Base-by-base conservation (phyloP, 2,797 vertebrate genomes). In the Centropyge bicolor region DNA sequence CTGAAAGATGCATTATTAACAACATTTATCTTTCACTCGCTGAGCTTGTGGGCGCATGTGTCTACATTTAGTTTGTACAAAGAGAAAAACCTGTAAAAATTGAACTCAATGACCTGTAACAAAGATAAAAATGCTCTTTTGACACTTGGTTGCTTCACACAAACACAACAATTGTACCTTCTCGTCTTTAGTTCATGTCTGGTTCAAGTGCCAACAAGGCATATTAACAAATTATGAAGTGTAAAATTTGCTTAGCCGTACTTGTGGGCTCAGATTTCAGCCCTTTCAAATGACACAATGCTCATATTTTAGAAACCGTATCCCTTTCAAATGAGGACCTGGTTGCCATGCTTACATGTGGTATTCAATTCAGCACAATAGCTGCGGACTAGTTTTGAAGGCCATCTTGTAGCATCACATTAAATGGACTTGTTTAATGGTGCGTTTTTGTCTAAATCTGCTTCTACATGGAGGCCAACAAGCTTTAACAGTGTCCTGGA, bases 1-100 rank as follows among this genome's bases (percentile, higher is more conserved):
- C 40, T 24, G 54, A 82, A 79, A 67, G 38, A 84, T 89, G 78
- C 76, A 92, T 89, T 84, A 91, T 88, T 88, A 81, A 91, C 49
- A 43, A 16, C 49, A 79, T 85, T 81, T 86, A 62, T 74, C 71
- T 57, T 78, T 67, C 68, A 59, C 40, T 86, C 82, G 67, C 71
- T 71, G 48, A 54, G 69, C 17, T 13, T 66, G 64, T 62, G 51
- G 55, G 63, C 43, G 38, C 19, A 46, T 36, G 27, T 48, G 38
- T 60, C 12, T 46, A 31, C 35, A 20, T 65, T 2, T 64, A n/a
- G 63, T 65, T 71, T 74, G 40, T 63, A 38, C 27, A 76, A 62
- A 70, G 31, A 69, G 3, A 61, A 69, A 41, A 38, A 54, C 6
- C 12, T 5, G 1, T 43, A 4, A 19, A 72, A 61, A 36, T 3